Base-by-base conservation (phyloP, 1,140 invertebrate genomes). In the Hypsibius dujardini region DNA sequence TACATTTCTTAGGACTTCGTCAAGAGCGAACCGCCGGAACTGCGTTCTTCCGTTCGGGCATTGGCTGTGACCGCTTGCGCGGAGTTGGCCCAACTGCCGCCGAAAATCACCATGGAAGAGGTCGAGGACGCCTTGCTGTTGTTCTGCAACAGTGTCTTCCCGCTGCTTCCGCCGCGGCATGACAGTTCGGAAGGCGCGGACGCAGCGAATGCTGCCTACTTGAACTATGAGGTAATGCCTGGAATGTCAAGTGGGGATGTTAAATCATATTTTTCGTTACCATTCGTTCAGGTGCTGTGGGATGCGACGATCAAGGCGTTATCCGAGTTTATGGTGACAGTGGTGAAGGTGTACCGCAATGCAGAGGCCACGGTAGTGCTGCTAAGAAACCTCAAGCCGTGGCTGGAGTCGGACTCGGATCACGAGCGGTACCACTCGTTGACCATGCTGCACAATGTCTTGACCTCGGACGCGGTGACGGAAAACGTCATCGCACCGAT, bases 1-100 rank as follows among this genome's bases (percentile, higher is more conserved):
- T n/a, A n/a, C n/a, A n/a, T n/a, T n/a, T n/a, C n/a, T n/a, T n/a
- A 67, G 42, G 62, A 67, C 42, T 67, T 67, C 42, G 62, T 67
- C 42, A 67, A 67, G 42, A 14, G 7, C 7, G 62, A 67, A 42
- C 42, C 62, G 7, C 3, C 62, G 3, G 62, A 67, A 67, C 62
- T 67, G 42, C 7, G 62, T 3, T 67, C 62, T 3, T 67, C 62
- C 12, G 62, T 67, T 3, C 7, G 62, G 62, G 62, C 62, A 42
- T 42, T 67, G 62, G 62, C 62, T 42, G 45, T 67, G 3, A 67
- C 62, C 7, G 62, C 62, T 3, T 7, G 7, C 7, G 12, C 62
- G 42, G 62, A 67, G 42, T 42, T 67, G 42, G 62, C 42, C 7
- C 42, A 14, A 42, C 45, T 67, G 62, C 42, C 62, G 12, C 62